Evolutionary conservation across 2,113 vertebrate genomes (phyloP), one percentile per base, ranked within the genome.

Genomic region (Columba livia): DNA sequence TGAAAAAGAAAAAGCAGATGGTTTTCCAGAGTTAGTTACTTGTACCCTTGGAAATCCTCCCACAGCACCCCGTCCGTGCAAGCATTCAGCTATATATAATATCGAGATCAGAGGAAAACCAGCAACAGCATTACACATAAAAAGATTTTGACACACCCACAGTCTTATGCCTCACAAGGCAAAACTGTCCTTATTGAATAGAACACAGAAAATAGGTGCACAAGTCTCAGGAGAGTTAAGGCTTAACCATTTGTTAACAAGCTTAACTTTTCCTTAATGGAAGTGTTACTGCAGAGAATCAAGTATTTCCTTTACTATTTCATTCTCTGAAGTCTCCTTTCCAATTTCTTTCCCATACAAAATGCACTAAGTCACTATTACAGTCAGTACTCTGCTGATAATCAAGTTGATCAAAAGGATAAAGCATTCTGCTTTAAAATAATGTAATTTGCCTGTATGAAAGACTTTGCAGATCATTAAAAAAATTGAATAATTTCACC

Each of bases 1-100:
- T 99, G 93, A 84, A 95, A 75, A 88, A 96, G 54, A 92, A 61
- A 96, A 77, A 89, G 31, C 61, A 77, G 16, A 38, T 11, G 34
- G 69, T 90, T 93, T 90, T 71, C 29, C 53, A 71, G 17, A 74
- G 56, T 67, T 78, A 72, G 50, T 31, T 88, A 21, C 31, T 14
- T 70, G 31, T 6, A 51, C 42, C 16, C 42, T 61, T 29, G 19
- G n/a, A 71, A 90, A 81, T 40, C 48, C 42, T 77, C 60, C 48
- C n/a, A 70, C 42, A 85, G 25, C 17, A 51, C n/a, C 36, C 26
- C 6, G 1, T 11, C 38, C 71, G 81, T 13, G 57, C n/a, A 93
- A 73, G 61, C 48, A 38, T 40, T 87, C 50, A 71, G 83, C 44
- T 78, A 61, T 15, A 61, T 25, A 25, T 15, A 64, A 44, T 28